Evolutionary conservation across 2,888 invertebrate species (phyloP).

Genomic region (Hedychridium roseum): DNA sequence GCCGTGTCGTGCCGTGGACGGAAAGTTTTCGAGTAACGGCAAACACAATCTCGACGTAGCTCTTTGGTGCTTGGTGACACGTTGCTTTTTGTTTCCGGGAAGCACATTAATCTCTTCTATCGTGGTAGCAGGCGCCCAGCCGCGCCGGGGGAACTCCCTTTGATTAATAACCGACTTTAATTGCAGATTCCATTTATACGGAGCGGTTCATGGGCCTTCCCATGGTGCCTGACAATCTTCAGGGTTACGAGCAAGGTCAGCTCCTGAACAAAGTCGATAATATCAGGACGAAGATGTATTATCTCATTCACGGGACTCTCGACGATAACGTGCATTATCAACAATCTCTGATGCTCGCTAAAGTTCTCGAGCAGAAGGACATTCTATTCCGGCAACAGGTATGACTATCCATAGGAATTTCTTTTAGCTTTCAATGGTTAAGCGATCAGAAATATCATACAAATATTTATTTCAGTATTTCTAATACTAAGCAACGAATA

Average conservation of each 20-base stretch:
- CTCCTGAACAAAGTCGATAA: conserved; percentile 75
- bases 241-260: conserved; percentile 79
- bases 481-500: neutral
- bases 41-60: no score
- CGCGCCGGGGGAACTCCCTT: no score
- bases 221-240: conserved; percentile 71
- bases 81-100: conserved; percentile 31
- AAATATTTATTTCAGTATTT: neutral
- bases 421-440: neutral
- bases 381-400: conserved; percentile 94
- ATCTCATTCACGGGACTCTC: conserved; percentile 92
- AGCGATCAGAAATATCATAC: no score
- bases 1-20: no score
- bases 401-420: conserved; percentile 23
- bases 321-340: conserved; percentile 98
- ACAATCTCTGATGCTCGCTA: conserved; percentile 91
- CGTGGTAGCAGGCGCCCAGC: no score
- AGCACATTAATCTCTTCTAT: conserved; percentile 39
- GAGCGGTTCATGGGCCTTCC: conserved; percentile 96
- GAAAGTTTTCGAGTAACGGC: neutral
- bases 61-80: neutral
- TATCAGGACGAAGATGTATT: conserved; percentile 79
- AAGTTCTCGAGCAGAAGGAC: conserved; percentile 83
- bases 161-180: conserved; percentile 14
- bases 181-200: conserved; percentile 93